Evolutionary conservation across 30 jellyfish, hydroid and myxozoan species (phyloP), one percentile per base, ranked within the genome.

Genomic region (Clytia hemisphaerica): DNA sequence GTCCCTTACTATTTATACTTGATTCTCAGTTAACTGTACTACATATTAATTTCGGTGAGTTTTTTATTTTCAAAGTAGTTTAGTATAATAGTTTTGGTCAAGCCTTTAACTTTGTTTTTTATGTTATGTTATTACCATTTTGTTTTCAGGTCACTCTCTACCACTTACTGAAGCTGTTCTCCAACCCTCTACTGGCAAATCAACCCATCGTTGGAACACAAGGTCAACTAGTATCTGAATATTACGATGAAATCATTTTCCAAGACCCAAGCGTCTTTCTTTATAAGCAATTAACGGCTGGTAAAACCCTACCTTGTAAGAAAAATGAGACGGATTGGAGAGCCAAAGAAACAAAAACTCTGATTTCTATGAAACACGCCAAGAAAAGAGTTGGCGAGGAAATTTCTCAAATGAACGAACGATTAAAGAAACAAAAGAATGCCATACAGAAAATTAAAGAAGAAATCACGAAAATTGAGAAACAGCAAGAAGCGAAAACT

Each of bases 311-410:
- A 51, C 37, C 84, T 6, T 38, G 64, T 27, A 71, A 45, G 27
- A 88, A 88, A 49, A 94, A 79, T 25, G 97, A 88, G 54, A 79
- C 93, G n/a, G 84, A 74, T 45, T 88, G 97, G 95, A 89, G 63
- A 57, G 85, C 51, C 18, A 79, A 80, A 36, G 98, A 82, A 54
- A 85, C 45, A 61, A 76, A 79, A 58, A 89, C 98, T n/a, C 48
- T 50, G 24, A 90, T 62, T 6, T 64, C 92, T 3, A 76, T 89
- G 35, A 61, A 80, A 54, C 74, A 61, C 24, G 98, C 98, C 26
- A 73, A 93, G 54, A 80, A 80, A 57, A 51, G 98, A 37, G 98
- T 89, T 21, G 75, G 91, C 4, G 98, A 89, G 37, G 98, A 89
- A 71, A 89, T 89, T 29, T 30, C 93, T 7, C 92, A 89, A 74